Conservation (phyloP, 2,797 vertebrate genomes). For the Mallotus villosus region DNA sequence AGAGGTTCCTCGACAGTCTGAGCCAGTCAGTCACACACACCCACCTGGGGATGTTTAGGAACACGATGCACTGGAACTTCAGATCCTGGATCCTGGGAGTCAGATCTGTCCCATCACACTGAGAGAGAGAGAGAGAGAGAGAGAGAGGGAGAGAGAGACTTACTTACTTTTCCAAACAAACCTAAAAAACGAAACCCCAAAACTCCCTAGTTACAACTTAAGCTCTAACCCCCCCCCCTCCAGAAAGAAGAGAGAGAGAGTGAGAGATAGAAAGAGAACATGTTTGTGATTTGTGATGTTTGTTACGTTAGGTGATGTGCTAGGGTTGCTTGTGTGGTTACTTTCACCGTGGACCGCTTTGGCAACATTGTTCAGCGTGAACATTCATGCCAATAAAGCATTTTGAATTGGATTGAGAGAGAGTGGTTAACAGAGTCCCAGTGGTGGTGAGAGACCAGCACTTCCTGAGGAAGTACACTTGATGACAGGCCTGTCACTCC, state of each 20-base stretch:
- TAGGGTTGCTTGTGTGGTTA: too few species aligned
- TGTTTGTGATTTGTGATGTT: too few species aligned
- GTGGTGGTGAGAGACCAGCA: background rate
- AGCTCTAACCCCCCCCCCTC: too few species aligned
- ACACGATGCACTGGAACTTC: conserved; percentile 99
- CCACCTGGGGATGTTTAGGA: conserved; percentile 99
- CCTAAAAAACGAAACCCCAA: too few species aligned
- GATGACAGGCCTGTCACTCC: background rate
- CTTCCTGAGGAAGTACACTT: background rate
- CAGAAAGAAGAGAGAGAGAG: background rate
- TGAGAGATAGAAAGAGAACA: background rate
- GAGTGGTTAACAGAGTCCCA: background rate
- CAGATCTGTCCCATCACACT: conserved; percentile 98
- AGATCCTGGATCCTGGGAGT: conserved; percentile 98
- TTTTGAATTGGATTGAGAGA: background rate
- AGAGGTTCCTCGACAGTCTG: background rate
- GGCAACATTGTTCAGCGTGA: too few species aligned
- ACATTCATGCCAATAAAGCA: too few species aligned
- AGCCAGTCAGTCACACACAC: background rate
- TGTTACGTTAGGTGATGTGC: too few species aligned
- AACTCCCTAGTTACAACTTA: too few species aligned
- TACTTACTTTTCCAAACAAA: too few species aligned
- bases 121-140: conserved; percentile 36
- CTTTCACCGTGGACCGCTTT: too few species aligned
- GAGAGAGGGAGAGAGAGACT: conserved; percentile 7